phyloP scores from a whole-genome alignment of 2,888 invertebrate species.

The Digitonthophagus gazella region DNA sequence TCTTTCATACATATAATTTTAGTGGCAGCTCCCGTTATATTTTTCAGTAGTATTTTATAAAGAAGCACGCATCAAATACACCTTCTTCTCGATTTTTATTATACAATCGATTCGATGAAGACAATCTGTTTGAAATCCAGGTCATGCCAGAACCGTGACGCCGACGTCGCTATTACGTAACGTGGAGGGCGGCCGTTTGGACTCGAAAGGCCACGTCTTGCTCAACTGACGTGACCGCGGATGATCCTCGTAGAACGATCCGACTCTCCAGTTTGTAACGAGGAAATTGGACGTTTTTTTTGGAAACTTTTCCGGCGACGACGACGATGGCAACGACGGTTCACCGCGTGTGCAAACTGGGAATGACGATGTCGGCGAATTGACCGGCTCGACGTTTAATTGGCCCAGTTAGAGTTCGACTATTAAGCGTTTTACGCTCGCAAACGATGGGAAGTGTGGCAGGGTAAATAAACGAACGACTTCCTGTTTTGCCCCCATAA shows the following conservation, averaged over 20 bases:
- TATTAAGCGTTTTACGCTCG: neutral
- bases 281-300: neutral
- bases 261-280: neutral
- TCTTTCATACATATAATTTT: too few relatives aligned
- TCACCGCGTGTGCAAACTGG: neutral
- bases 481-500: constrained; percentile 8
- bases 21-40: too few relatives aligned
- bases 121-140: neutral
- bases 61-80: too few relatives aligned
- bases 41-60: too few relatives aligned
- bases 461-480: constrained; percentile 15
- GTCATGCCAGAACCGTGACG: neutral
- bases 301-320: too few relatives aligned
- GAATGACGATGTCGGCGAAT: neutral
- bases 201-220: neutral
- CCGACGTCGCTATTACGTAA: neutral
- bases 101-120: neutral
- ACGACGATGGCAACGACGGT: too few relatives aligned
- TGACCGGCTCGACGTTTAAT: neutral
- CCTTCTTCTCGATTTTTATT: neutral
- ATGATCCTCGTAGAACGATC: neutral
- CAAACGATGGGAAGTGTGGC: neutral
- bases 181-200: neutral
- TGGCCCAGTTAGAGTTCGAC: neutral
- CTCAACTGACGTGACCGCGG: neutral